Evolutionary conservation across 2,113 vertebrate species (phyloP).

Genomic region (Pao palembangensis): DNA sequence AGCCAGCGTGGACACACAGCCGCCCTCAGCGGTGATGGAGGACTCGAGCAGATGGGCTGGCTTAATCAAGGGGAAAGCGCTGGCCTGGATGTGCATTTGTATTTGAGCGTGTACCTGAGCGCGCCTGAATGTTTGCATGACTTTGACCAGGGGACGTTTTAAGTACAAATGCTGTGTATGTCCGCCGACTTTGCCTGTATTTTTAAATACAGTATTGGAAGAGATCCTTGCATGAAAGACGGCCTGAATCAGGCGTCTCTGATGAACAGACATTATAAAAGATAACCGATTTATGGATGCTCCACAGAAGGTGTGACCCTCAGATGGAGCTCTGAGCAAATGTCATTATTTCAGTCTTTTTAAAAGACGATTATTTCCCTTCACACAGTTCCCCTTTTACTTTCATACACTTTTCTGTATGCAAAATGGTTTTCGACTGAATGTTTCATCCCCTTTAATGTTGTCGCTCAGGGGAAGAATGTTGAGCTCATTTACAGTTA

Average conservation of each 20-base stretch:
- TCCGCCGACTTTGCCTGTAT: neutral
- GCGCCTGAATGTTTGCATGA: conserved; percentile 4
- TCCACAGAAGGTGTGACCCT: conserved; percentile 19
- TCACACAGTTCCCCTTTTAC: conserved; percentile 1
- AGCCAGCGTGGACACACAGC: conserved; percentile 30
- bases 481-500: conserved; percentile 6
- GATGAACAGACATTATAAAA: conserved; percentile 17
- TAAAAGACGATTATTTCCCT: neutral
- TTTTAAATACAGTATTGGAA: conserved; percentile 7
- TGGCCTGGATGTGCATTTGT: conserved; percentile 13
- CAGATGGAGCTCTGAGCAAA: conserved; percentile 24
- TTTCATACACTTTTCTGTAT: conserved; percentile 3
- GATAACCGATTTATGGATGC: conserved; percentile 17
- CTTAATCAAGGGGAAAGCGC: conserved; percentile 42
- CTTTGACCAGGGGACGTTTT: conserved; percentile 9
- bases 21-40: conserved; percentile 25
- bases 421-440: neutral
- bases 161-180: neutral
- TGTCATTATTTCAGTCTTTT: conserved; percentile 20
- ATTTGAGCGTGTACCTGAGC: neutral
- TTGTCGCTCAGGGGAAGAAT: conserved; percentile 7
- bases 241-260: conserved; percentile 12
- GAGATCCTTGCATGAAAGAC: conserved; percentile 19
- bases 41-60: conserved; percentile 49
- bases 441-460: neutral